phyloP scores from a whole-genome alignment of 1,140 invertebrate species.

The Leptopilina clavipes region DNA sequence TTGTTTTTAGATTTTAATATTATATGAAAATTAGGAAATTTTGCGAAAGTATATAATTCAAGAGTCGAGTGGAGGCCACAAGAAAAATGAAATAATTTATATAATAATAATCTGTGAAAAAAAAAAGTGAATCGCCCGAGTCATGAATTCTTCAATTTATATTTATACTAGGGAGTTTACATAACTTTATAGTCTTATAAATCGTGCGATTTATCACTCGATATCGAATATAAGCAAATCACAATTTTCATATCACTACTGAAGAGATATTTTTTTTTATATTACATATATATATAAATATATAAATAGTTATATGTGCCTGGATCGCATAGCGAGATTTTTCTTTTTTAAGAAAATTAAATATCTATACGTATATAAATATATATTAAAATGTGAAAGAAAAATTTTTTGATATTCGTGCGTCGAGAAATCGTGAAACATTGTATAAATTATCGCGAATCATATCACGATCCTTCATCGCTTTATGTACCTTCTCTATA shows the following conservation, averaged over 20 bases:
- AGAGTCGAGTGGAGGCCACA: background rate
- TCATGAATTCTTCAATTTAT: conserved; percentile 28
- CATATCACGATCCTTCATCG: conserved; percentile 38
- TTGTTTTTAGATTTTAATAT: background rate
- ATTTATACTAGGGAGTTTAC: conserved; percentile 14
- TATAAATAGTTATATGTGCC: background rate
- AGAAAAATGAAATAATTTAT: conserved; percentile 16
- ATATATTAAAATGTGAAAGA: background rate
- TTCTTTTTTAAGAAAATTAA: background rate
- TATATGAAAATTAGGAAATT: background rate
- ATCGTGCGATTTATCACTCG: conserved; percentile 18
- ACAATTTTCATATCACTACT: conserved; percentile 24
- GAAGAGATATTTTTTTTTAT: background rate
- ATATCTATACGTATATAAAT: background rate
- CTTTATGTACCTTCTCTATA: conserved; percentile 45
- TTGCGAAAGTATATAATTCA: background rate
- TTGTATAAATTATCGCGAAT: conserved; percentile 26
- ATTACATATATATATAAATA: too few species aligned
- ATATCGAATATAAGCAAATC: conserved; percentile 19
- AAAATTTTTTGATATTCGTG: conserved; percentile 16
- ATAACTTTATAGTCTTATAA: conserved; percentile 20
- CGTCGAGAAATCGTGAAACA: conserved; percentile 21
- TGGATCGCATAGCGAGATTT: conserved; percentile 5
- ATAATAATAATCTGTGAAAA: conserved; percentile 15
- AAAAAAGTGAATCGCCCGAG: conserved; percentile 16